Base-by-base conservation (phyloP, 2,888 invertebrate genomes). In the Polymixis flavicincta region DNA sequence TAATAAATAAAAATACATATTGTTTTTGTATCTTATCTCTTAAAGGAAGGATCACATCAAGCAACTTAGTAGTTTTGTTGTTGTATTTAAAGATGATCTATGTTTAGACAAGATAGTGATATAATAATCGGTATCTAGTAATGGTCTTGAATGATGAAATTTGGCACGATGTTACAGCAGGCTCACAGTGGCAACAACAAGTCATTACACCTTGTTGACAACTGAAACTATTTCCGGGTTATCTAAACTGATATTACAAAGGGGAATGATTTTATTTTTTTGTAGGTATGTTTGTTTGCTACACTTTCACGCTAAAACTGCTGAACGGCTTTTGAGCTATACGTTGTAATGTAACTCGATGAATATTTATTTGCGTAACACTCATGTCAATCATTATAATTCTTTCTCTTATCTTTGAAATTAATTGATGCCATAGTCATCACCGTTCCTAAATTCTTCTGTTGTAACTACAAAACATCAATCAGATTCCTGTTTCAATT, bases 181-280 rank as follows among this genome's bases (percentile, higher is more conserved):
- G 54, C 68, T 48, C 57, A 0, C 2, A 7, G 50, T 17, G 52
- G 2, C 28, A 57, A 63, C 42, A 42, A 61, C 76, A 66, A 60
- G 19, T 61, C 76, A 14, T 28, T 42, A 65, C 50, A 78, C 63
- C 61, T 76, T 78, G 70, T 83, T 83, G 78, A 69, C 78, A 50
- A 55, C 57, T 45, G 0, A 14, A 22, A 50, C 14, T 28, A 42
- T 55, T 83, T 83, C 83, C 78, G 78, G 65, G 64, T 11, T 9
- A 55, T 11, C 11, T 32, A 32, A 22, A 32, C 22, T 22, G 32
- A 22, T 22, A 11, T 32, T 57, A 3, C 19, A 9, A 9, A 22
- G 11, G 22, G 59, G 2, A 59, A 59, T 32, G 22, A 59, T 32
- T 59, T 22, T 2, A 6, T 32, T 5, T 59, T 28, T 7, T 28